phyloP scores from a whole-genome alignment of 2,888 invertebrate species.

The Shargacucullia verbasci region DNA sequence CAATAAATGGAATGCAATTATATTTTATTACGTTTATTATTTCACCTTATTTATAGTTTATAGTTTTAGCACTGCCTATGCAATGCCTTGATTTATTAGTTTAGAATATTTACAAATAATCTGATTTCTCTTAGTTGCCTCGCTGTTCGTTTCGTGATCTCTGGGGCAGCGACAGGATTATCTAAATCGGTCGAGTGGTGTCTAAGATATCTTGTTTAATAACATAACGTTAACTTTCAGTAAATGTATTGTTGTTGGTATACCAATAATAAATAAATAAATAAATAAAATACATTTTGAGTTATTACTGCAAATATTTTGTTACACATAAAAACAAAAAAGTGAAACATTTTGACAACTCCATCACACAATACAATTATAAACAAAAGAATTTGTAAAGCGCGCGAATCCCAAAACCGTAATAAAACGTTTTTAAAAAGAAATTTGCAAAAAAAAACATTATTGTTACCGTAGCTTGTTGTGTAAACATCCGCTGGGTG shows the following conservation, averaged over 20 bases:
- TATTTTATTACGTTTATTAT: slow-evolving; percentile 43
- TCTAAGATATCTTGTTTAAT: slow-evolving; percentile 17
- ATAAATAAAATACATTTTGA: slow-evolving; percentile 4
- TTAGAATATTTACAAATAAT: slow-evolving; percentile 33
- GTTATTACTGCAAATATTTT: slow-evolving; percentile 17
- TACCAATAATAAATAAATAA: too few relatives aligned
- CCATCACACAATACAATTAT: slow-evolving; percentile 50
- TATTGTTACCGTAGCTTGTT: slow-evolving; percentile 74
- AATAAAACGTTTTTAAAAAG: slow-evolving; percentile 65
- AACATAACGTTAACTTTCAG: slow-evolving; percentile 16
- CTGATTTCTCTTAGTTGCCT: slow-evolving; percentile 16
- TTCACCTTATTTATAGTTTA: slow-evolving; percentile 36
- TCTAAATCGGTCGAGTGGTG: slow-evolving; percentile 35
- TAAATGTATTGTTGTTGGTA: too few relatives aligned
- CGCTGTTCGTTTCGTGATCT: slow-evolving; percentile 43
- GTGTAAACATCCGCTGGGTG: slow-evolving; percentile 83
- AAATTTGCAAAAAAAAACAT: slow-evolving; percentile 71
- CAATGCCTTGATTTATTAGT: slow-evolving; percentile 35
- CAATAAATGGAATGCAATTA: slow-evolving; percentile 40
- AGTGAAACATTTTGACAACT: slow-evolving; percentile 62
- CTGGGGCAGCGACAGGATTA: slow-evolving; percentile 38
- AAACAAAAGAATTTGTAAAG: slow-evolving; percentile 53
- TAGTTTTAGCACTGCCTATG: slow-evolving; percentile 17
- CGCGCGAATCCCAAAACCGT: slow-evolving; percentile 61
- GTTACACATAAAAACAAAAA: slow-evolving; percentile 16